A percentile compares a stretch with the other conserved stretches of the same genome.
Conservation (phyloP, 1,140 invertebrate genomes). For the Homarus americanus region DNA sequence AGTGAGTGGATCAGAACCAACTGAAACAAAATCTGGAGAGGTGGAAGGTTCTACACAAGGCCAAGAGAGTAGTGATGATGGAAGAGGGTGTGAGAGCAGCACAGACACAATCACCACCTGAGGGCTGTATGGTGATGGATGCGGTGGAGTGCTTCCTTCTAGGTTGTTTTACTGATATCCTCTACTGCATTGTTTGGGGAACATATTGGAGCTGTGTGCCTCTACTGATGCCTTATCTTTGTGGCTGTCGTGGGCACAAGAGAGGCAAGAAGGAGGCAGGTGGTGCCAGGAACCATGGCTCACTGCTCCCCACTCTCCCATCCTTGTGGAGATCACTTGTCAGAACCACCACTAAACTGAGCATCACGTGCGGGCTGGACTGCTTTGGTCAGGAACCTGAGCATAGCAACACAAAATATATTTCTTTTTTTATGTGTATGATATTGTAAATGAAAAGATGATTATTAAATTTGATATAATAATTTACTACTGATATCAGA, state of each 20-base stretch:
- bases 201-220: conserved; percentile 25
- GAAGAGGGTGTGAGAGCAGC: conserved; percentile 25
- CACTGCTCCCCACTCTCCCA: conserved; percentile 21
- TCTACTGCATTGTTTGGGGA: conserved; percentile 44
- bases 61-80: conserved; percentile 26
- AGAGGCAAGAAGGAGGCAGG: conserved; percentile 23
- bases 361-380: conserved; percentile 20
- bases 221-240: conserved; percentile 37
- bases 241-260: not conserved
- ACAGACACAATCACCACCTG: conserved; percentile 48
- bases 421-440: conserved; percentile 63
- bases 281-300: conserved; percentile 8
- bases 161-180: conserved; percentile 27
- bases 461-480: conserved; percentile 60
- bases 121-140: conserved; percentile 29
- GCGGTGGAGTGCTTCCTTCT: conserved; percentile 35
- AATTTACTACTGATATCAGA: conserved; percentile 58
- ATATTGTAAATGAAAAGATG: conserved; percentile 70
- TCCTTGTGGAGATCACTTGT: conserved; percentile 42
- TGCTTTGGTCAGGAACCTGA: conserved; percentile 67
- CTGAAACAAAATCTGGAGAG: conserved; percentile 37
- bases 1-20: conserved; percentile 29
- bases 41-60: conserved; percentile 17
- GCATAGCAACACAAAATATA: conserved; percentile 65
- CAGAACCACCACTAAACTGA: conserved; percentile 30